Evolutionary conservation across 2,888 invertebrate genomes (phyloP).

Genomic region (Acrocera orbiculus): DNA sequence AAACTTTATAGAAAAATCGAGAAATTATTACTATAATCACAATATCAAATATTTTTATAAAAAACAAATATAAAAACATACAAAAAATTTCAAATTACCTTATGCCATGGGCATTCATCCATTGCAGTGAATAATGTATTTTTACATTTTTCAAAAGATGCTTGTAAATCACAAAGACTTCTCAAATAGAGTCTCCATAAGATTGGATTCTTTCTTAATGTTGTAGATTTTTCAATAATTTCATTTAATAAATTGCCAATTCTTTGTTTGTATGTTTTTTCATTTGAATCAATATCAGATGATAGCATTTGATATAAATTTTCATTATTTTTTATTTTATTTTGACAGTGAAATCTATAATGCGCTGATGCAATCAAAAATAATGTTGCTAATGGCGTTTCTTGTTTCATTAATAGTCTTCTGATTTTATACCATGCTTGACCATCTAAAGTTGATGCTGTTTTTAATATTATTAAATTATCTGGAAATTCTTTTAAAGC

Average conservation of each 20-base stretch:
- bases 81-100: conserved; percentile 25
- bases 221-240: conserved; percentile 14
- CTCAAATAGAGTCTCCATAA: conserved; percentile 46
- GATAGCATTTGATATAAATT: conserved; percentile 11
- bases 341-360: conserved; percentile 15
- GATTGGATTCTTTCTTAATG: conserved; percentile 30
- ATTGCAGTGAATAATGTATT: conserved; percentile 35
- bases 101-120: conserved; percentile 46
- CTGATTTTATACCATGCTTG: conserved; percentile 39
- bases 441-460: conserved; percentile 26
- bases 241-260: conserved; percentile 21
- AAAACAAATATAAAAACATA: not conserved
- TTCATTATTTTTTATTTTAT: conserved; percentile 11
- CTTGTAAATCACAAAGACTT: conserved; percentile 29
- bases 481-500: conserved; percentile 37
- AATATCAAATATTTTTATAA: not conserved
- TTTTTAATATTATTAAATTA: conserved; percentile 38
- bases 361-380: conserved; percentile 32
- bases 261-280: conserved; percentile 19
- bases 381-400: conserved; percentile 32
- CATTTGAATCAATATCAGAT: conserved; percentile 8
- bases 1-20: too few relatives aligned
- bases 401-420: conserved; percentile 27
- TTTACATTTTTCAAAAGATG: conserved; percentile 23
- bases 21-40: too few relatives aligned